phyloP scores from a whole-genome alignment of 92 coral and sea anemone species.

The Heteractis magnifica region DNA sequence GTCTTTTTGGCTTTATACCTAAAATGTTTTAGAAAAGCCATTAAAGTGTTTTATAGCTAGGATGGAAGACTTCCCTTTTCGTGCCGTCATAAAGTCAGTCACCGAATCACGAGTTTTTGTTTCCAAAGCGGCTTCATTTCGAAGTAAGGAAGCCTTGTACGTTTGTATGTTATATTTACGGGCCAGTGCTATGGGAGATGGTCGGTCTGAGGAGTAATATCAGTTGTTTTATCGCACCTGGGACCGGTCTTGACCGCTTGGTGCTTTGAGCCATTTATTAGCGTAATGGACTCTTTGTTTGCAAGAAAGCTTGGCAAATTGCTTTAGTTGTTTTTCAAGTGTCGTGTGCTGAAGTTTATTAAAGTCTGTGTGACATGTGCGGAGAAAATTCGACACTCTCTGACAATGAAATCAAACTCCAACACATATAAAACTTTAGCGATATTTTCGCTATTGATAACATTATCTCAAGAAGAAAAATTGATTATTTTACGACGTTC shows the following conservation, averaged over 20 bases:
- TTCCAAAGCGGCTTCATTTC: background rate
- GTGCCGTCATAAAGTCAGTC: background rate
- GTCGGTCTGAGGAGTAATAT: background rate
- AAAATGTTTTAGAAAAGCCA: background rate
- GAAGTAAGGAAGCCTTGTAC: background rate
- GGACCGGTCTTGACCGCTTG: conserved; percentile 9
- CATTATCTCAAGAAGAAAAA: background rate
- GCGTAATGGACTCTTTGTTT: conserved; percentile 57
- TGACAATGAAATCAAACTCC: background rate
- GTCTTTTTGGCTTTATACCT: background rate
- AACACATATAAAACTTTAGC: background rate
- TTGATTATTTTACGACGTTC: background rate
- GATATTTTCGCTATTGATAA: background rate
- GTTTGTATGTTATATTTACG: background rate
- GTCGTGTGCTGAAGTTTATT: conserved; percentile 8
- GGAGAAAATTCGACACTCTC: background rate
- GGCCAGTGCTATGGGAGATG: conserved; percentile 12
- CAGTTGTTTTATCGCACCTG: conserved; percentile 37
- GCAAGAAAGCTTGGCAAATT: conserved; percentile 33
- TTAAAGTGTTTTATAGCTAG: background rate
- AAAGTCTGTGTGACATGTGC: background rate
- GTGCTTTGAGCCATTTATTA: conserved; percentile 22
- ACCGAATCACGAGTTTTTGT: background rate
- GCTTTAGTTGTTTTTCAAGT: conserved; percentile 14
- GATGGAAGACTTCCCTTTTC: too few species aligned